These are phyloP conservation scores for Chloropsis hardwickii DNA, from an alignment of 2,113 vertebrate genomes.

Conservation along the genomic window DNA sequence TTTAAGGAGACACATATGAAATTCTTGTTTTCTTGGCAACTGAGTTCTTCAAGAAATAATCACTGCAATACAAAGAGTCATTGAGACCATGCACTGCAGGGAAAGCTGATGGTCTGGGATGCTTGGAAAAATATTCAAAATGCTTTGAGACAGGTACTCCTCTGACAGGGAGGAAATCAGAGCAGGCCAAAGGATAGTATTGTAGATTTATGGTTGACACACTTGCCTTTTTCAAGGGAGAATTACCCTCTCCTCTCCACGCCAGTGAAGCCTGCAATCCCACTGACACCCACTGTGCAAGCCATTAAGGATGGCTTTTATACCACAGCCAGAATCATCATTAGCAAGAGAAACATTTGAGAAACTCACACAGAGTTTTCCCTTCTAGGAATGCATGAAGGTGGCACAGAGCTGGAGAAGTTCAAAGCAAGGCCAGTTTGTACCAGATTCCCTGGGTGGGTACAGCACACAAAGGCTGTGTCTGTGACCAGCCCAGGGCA, in stretches of 20 bases:
- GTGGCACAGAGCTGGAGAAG: background rate
- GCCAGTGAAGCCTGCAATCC: background rate
- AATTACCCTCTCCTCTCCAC: background rate
- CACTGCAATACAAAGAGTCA: background rate
- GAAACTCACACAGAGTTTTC: background rate
- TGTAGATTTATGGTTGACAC: background rate
- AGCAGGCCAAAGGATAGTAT: background rate
- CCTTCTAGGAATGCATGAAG: background rate
- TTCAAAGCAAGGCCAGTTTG: background rate
- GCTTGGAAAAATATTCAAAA: background rate
- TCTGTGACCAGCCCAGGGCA: background rate
- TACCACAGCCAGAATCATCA: background rate
- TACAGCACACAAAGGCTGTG: background rate
- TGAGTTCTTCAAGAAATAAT: background rate
- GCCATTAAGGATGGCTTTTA: background rate
- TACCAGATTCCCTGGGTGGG: background rate
- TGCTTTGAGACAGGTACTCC: background rate
- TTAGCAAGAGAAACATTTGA: background rate
- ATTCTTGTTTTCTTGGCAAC: background rate
- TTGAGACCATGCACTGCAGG: background rate
- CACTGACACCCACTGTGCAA: background rate
- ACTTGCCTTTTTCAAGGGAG: background rate
- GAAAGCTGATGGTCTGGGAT: background rate
- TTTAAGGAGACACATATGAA: background rate
- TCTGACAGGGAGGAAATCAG: background rate